phyloP scores from a whole-genome alignment of 2,113 vertebrate genomes.

The Microcebus jonahi region DNA sequence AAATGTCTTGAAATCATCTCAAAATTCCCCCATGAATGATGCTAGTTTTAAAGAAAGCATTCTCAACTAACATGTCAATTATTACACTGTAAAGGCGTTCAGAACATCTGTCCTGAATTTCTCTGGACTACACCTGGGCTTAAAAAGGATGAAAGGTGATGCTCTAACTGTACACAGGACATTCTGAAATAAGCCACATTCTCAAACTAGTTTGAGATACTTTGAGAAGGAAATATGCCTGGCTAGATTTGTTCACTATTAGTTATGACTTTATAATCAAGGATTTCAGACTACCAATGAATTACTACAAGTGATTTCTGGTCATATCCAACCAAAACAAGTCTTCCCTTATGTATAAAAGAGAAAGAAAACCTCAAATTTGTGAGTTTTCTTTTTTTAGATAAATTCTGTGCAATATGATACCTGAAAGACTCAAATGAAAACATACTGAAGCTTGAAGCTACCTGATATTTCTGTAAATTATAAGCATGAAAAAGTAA shows the following conservation, averaged over 20 bases:
- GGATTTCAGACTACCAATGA: not conserved
- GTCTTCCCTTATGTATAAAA: not conserved
- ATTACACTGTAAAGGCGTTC: not conserved
- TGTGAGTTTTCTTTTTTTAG: not conserved
- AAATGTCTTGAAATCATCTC: not conserved
- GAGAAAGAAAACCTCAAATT: not conserved
- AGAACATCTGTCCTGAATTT: not conserved
- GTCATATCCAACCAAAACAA: not conserved
- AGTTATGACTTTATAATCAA: not conserved
- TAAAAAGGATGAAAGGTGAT: not conserved
- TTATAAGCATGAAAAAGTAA: not conserved
- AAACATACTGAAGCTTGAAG: not conserved
- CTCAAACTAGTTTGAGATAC: not conserved
- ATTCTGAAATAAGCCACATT: not conserved
- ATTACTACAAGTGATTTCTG: not conserved
- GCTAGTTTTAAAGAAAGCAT: not conserved
- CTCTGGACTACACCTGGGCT: not conserved
- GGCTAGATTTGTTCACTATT: not conserved
- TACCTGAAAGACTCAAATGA: not conserved
- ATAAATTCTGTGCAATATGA: not conserved
- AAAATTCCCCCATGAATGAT: not conserved
- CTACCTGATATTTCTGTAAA: not conserved
- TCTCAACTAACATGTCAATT: not conserved
- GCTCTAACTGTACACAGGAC: not conserved
- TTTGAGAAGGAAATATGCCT: not conserved